Conservation (phyloP, 2,113 vertebrate genomes). For the Pionites leucogaster region DNA sequence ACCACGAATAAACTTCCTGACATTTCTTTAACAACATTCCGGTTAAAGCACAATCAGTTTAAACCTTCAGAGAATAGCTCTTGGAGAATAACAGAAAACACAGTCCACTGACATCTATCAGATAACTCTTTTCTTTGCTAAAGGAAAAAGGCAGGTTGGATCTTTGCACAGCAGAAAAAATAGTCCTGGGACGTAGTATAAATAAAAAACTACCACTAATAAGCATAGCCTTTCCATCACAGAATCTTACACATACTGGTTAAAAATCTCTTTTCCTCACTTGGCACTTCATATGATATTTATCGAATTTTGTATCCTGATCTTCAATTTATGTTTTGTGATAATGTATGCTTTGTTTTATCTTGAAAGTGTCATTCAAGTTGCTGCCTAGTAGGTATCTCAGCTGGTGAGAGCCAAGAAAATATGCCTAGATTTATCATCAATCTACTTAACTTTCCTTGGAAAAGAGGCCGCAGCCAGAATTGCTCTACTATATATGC, state of each 20-base stretch:
- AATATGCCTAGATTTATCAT: background rate
- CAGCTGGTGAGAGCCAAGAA: background rate
- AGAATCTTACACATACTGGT: background rate
- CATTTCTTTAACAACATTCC: conserved; percentile 39
- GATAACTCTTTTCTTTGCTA: background rate
- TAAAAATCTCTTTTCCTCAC: background rate
- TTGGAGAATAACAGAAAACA: conserved; percentile 28
- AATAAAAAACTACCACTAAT: background rate
- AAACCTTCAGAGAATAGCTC: conserved; percentile 22
- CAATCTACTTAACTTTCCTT: background rate
- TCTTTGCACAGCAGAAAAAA: background rate
- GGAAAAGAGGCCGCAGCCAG: background rate
- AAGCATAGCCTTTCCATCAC: background rate
- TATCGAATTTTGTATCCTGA: background rate
- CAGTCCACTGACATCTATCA: background rate
- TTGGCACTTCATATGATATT: background rate
- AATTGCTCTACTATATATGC: background rate
- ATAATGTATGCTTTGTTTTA: background rate
- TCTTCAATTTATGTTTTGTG: background rate
- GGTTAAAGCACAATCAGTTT: conserved; percentile 24
- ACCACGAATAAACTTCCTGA: conserved; percentile 47
- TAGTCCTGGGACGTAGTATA: background rate
- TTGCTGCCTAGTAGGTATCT: background rate
- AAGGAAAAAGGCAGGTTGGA: background rate
- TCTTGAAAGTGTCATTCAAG: background rate